These are phyloP conservation scores for Arvicanthis niloticus DNA, from an alignment of 2,113 vertebrate genomes.

Conservation along the genomic window DNA sequence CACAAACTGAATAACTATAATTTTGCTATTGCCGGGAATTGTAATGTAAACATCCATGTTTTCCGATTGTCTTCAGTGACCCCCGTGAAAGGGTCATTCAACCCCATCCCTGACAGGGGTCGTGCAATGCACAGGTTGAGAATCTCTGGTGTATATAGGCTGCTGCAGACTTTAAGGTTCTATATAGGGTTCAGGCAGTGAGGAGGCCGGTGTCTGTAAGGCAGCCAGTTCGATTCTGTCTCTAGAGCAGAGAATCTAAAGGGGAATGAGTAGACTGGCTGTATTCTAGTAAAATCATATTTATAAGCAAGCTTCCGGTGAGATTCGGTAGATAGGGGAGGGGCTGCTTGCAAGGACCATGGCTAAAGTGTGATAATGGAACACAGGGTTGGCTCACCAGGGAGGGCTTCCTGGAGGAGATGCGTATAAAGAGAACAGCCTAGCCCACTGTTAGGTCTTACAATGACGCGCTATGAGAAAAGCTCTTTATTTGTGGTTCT, in stretches of 20 bases:
- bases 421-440: not conserved
- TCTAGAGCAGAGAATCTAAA: accelerated
- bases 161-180: too few relatives aligned
- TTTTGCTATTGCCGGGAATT: not conserved
- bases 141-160: not conserved
- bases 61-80: not conserved
- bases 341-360: not conserved
- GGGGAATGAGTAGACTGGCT: too few relatives aligned
- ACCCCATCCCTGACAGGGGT: not conserved
- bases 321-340: not conserved
- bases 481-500: accelerated
- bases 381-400: not conserved
- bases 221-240: not conserved
- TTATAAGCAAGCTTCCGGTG: not conserved
- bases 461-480: accelerated
- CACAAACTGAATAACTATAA: not conserved
- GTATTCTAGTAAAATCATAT: not conserved
- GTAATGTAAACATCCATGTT: not conserved
- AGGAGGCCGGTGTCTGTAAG: not conserved
- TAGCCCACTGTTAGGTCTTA: accelerated
- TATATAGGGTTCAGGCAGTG: not conserved
- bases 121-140: not conserved
- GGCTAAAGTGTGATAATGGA: not conserved
- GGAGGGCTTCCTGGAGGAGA: slow-evolving; percentile 4
- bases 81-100: not conserved